phyloP scores from a whole-genome alignment of 1,140 invertebrate genomes.

The Sitobion miscanthi region DNA sequence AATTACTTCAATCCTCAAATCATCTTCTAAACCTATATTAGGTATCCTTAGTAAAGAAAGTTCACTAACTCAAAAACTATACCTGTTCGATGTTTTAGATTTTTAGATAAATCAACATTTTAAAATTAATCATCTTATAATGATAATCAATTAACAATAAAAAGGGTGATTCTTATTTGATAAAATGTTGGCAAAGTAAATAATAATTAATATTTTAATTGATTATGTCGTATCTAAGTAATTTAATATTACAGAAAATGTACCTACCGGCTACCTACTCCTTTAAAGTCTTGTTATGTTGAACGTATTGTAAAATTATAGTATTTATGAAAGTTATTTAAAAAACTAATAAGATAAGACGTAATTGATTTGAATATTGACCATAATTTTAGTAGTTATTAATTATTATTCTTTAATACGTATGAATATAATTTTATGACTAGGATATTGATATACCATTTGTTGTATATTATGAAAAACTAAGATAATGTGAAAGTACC shows the following conservation, averaged over 20 bases:
- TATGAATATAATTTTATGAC: not conserved
- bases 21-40: no score
- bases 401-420: not conserved
- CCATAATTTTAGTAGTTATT: not conserved
- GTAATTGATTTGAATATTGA: no score
- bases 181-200: not conserved
- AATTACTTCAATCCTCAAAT: no score
- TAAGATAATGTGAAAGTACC: not conserved
- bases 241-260: not conserved
- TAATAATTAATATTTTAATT: not conserved
- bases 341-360: not conserved
- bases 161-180: no score
- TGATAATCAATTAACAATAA: no score
- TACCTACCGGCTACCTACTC: not conserved
- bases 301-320: not conserved
- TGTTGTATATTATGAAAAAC: not conserved
- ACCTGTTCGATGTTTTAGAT: no score
- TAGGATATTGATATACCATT: not conserved
- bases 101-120: no score
- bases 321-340: not conserved
- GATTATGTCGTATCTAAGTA: not conserved
- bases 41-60: no score
- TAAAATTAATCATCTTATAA: no score
- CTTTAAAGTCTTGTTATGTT: not conserved
- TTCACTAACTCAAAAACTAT: no score